Percentiles rank a stretch among this genome's conserved stretches.
phyloP scores from a whole-genome alignment of 2,113 vertebrate genomes.

The Heliornis fulica region DNA sequence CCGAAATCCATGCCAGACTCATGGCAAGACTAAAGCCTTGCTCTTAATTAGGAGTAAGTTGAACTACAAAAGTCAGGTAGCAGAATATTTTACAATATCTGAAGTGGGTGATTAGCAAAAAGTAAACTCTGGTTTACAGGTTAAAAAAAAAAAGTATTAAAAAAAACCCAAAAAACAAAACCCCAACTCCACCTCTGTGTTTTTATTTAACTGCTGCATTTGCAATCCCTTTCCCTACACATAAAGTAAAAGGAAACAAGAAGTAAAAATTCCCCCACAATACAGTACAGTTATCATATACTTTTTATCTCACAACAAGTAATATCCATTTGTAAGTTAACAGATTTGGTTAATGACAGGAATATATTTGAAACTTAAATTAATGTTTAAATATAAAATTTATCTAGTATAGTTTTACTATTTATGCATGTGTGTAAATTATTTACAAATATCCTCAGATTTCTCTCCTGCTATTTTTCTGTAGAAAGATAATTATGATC shows the following conservation, averaged over 20 bases:
- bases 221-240: neutral
- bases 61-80: neutral
- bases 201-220: neutral
- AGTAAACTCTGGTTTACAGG: fast-evolving
- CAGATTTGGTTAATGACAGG: neutral
- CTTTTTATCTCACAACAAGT: neutral
- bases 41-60: neutral
- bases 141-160: neutral
- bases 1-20: neutral
- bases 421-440: neutral
- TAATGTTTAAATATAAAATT: neutral
- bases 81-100: neutral
- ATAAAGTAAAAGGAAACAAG: neutral
- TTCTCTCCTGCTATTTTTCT: neutral
- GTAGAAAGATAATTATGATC: neutral
- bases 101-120: neutral
- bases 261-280: neutral
- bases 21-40: neutral
- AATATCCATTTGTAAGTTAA: neutral
- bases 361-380: neutral
- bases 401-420: neutral
- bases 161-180: too few relatives aligned
- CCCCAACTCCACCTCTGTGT: too few relatives aligned
- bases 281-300: neutral
- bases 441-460: neutral